phyloP scores from a whole-genome alignment of 2,888 invertebrate genomes.

The Mamestra brassicae region DNA sequence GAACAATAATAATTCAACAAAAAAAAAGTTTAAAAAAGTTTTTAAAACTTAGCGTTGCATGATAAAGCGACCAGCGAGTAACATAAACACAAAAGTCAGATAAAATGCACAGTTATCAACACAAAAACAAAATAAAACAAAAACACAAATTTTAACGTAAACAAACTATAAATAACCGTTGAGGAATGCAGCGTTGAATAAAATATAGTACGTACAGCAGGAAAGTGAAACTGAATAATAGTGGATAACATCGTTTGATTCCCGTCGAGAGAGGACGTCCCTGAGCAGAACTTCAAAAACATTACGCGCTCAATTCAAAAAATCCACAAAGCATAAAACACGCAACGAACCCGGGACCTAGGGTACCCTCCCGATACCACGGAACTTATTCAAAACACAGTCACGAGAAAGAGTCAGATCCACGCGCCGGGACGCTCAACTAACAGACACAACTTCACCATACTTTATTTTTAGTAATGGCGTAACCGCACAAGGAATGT shows the following conservation, averaged over 20 bases:
- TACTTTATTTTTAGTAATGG: slow-evolving; percentile 84
- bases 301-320: neutral
- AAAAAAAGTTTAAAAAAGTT: slow-evolving; percentile 10
- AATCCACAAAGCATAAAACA: neutral
- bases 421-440: slow-evolving; percentile 18
- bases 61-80: slow-evolving; percentile 3
- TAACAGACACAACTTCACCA: slow-evolving; percentile 24
- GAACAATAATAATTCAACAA: neutral
- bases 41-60: slow-evolving; percentile 39
- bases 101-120: slow-evolving; percentile 44
- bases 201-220: slow-evolving; percentile 6
- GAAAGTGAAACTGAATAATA: slow-evolving; percentile 43
- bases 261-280: slow-evolving; percentile 40
- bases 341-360: neutral
- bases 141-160: slow-evolving; percentile 51
- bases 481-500: slow-evolving; percentile 78
- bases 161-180: slow-evolving; percentile 55
- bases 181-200: slow-evolving; percentile 38
- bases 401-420: neutral
- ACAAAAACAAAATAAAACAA: slow-evolving; percentile 47
- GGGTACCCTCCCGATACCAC: neutral
- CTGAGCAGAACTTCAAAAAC: neutral
- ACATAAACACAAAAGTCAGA: slow-evolving; percentile 34
- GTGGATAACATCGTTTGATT: slow-evolving; percentile 20
- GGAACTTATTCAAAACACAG: slow-evolving; percentile 40